Base-by-base conservation (phyloP, 2,888 invertebrate species). In the Aplocera efformata region DNA sequence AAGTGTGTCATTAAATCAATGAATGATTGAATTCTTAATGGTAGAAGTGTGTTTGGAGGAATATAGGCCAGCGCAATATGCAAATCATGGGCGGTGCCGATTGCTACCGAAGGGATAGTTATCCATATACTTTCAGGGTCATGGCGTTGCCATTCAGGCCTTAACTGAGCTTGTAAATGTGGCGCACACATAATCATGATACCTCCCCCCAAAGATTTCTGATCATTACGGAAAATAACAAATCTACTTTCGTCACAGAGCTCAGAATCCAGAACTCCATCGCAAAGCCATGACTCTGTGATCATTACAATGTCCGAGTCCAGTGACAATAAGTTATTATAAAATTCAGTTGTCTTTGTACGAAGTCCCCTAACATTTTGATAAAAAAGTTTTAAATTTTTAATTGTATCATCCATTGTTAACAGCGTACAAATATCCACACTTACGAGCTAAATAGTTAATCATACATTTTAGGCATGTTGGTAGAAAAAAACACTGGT, bases 351-450 rank as follows among this genome's bases (percentile, higher is more conserved):
- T 5, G 38, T 34, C 23, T 50, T 50, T n/a, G 47, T 50, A 0
- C 47, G 29, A 1, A 50, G 17, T 0, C 50, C 50, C 7, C 48
- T 25, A 2, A 42, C 37, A 27, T 48, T 47, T 24, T 51, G 48
- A 17, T 51, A 51, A 9, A 40, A 42, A 4, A 47, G 9, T 5
- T 42, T 23, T 6, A 50, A 28, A 25, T 33, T 17, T 31, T 46
- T 45, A 13, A 5, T 1, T 10, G 25, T 9, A 9, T 7, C 32
- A 34, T 22, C 9, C 33, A 41, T 41, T 26, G 1, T 26, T 5
- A 1, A n/a, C n/a, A n/a, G 6, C 22, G 7, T 1, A 22, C 7
- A 6, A 13, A 1, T 26, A 4, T 8, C 7, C 1, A 3, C 7
- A 3, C 7, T 17, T 17, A 5, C 13, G 5, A 32, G 3, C 6